Conservation (phyloP, 2,888 invertebrate species). For the Sturmia bella region DNA sequence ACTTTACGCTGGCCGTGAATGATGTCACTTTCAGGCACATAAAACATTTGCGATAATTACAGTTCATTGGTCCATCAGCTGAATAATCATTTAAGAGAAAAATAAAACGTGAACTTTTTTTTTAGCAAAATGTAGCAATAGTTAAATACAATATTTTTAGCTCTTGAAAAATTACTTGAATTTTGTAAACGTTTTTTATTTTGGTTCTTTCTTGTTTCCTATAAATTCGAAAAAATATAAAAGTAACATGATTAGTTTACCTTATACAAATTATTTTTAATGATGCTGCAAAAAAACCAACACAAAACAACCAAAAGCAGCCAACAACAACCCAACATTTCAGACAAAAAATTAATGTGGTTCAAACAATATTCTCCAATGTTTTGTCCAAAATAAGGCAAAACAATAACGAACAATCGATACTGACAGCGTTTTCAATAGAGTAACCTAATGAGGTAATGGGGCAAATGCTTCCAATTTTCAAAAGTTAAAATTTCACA, state of each 20-base stretch:
- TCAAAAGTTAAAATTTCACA: too few species aligned
- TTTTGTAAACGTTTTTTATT: slow-evolving; percentile 37
- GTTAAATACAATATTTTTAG: slow-evolving; percentile 33
- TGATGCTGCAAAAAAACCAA: slow-evolving; percentile 76
- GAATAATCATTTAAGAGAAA: slow-evolving; percentile 7
- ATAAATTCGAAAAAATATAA: slow-evolving; percentile 6
- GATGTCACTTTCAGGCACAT: slow-evolving; percentile 60
- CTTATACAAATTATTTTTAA: slow-evolving; percentile 78
- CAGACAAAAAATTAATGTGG: slow-evolving; percentile 48
- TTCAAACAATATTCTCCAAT: slow-evolving; percentile 30
- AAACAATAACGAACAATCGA: slow-evolving; percentile 37
- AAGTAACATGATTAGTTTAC: slow-evolving; percentile 54
- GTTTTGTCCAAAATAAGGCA: slow-evolving; percentile 13
- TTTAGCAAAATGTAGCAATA: background rate
- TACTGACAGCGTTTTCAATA: slow-evolving; percentile 52
- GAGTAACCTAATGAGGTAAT: too few species aligned
- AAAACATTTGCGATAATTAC: slow-evolving; percentile 57
- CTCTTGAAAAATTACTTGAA: slow-evolving; percentile 9
- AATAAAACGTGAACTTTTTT: background rate
- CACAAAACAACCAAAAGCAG: slow-evolving; percentile 34
- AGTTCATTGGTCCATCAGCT: slow-evolving; percentile 27
- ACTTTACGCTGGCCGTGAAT: slow-evolving; percentile 48
- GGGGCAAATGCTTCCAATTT: too few species aligned
- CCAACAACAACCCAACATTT: slow-evolving; percentile 39
- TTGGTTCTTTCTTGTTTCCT: slow-evolving; percentile 34